A percentile compares a stretch with the other conserved stretches of the same genome.
These are phyloP conservation scores for Lochmaea capreae DNA, from an alignment of 2,888 invertebrate genomes.

Conservation along the genomic window DNA sequence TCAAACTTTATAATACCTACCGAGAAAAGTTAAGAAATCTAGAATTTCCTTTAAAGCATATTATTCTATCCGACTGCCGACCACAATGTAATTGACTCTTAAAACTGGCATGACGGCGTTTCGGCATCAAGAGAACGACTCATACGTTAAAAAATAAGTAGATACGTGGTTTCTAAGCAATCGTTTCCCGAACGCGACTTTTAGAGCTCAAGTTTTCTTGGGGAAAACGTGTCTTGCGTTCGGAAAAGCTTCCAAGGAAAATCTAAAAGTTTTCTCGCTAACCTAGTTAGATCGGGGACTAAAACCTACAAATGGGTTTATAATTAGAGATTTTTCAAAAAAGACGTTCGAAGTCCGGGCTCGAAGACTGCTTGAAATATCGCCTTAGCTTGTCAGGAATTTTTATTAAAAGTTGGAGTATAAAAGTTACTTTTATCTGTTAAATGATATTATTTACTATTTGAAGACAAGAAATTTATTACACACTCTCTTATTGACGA, in stretches of 20 bases:
- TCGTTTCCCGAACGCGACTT: slow-evolving; percentile 50
- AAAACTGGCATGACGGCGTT: slow-evolving; percentile 26
- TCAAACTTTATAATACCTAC: not conserved
- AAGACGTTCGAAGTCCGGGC: slow-evolving; percentile 12
- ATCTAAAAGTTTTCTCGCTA: slow-evolving; percentile 52
- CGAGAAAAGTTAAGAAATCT: slow-evolving; percentile 4
- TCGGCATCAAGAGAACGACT: slow-evolving; percentile 28
- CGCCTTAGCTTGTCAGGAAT: not conserved
- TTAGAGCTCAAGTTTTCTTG: slow-evolving; percentile 52
- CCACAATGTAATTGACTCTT: slow-evolving; percentile 39
- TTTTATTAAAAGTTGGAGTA: slow-evolving; percentile 9
- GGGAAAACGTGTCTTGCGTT: slow-evolving; percentile 52
- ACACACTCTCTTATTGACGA: too few relatives aligned
- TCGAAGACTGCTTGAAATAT: slow-evolving; percentile 14
- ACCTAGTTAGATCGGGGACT: slow-evolving; percentile 51
- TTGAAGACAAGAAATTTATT: not conserved
- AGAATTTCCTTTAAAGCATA: not conserved
- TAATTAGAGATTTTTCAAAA: slow-evolving; percentile 47
- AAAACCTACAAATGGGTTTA: slow-evolving; percentile 47
- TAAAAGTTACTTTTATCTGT: not conserved
- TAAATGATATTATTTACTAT: not conserved
- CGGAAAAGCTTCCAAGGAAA: slow-evolving; percentile 45
- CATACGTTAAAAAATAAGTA: slow-evolving; percentile 50
- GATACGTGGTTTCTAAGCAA: slow-evolving; percentile 51
- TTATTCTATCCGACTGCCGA: not conserved